Conservation (phyloP, 53 echinoderm and acorn worm species). For the Apostichopus leukothele region DNA sequence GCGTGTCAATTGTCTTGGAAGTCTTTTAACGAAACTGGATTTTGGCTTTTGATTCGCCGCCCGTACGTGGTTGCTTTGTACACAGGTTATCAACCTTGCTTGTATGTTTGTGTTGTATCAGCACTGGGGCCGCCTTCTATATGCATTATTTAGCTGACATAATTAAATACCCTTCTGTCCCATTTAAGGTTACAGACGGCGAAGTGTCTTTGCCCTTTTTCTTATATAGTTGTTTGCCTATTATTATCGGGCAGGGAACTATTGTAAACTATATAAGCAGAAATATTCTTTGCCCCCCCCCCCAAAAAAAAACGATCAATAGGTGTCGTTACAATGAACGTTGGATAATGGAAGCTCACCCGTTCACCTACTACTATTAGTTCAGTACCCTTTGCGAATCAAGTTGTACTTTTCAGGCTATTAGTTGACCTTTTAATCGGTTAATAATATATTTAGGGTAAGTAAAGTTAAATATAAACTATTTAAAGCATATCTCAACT, state of each 20-base stretch:
- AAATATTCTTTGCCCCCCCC: no score
- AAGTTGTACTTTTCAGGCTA: constrained; percentile 4
- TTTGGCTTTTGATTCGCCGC: constrained; percentile 30
- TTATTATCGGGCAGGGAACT: no score
- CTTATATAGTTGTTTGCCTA: background rate
- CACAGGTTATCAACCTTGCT: constrained; percentile 22
- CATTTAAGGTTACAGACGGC: constrained; percentile 4
- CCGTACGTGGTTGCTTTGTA: background rate
- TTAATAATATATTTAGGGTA: no score
- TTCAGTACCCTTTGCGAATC: constrained; percentile 1
- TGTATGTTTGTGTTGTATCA: constrained; percentile 11
- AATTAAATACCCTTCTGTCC: constrained; percentile 28
- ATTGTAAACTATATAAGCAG: no score
- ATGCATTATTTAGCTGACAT: constrained; percentile 31
- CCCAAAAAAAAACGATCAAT: background rate
- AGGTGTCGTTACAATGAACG: background rate
- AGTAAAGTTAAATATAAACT: no score
- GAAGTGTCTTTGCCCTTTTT: background rate
- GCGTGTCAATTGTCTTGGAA: background rate
- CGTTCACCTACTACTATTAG: background rate
- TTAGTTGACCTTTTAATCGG: background rate
- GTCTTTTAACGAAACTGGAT: background rate
- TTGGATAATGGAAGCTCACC: background rate
- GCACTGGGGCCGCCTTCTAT: background rate
- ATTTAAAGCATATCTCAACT: no score